Evolutionary conservation across 2,113 vertebrate species (phyloP), one percentile per base, ranked within the genome.

Genomic region (Salvelinus sp.): DNA sequence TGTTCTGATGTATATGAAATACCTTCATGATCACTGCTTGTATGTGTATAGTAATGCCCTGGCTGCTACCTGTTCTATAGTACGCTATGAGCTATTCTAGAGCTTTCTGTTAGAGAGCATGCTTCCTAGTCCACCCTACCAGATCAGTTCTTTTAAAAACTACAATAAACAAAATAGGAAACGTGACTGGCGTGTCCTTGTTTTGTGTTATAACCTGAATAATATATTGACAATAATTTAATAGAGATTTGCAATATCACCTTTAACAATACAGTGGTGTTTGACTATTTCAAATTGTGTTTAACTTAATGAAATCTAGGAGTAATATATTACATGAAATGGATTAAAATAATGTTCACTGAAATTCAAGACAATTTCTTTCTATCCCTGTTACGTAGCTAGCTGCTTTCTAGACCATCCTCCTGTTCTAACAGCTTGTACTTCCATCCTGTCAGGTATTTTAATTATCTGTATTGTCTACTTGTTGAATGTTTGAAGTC

Each of bases 141-240:
- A 16, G 67, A 54, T 25, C n/a, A 13, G 23, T 4, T 57, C 69
- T 60, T 63, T 63, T 18, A 28, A 72, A 71, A 50, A 23, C 69
- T 64, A 54, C 38, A 78, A 18, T 62, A 38, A 73, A 78, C 57
- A 60, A 27, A 65, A 78, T 60, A 16, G 6, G 27, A 72, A 44
- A 23, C 64, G 25, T 47, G 54, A 18, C 13, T 74, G 44, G 18
- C 1, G 12, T 18, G 50, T 72, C 44, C 6, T 68, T 33, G 25
- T 50, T 60, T 22, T 62, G 13, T 44, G 12, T 28, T 66, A 73
- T 2, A 38, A 25, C 72, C 20, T 60, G 38, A 23, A 65, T 16
- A 47, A 10, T n/a, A 54, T 22, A 38, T 5, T 48, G 9, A 9
- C 60, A 23, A 22, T 57, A 4, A 57, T 16, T 57, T 57, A 1